phyloP scores from a whole-genome alignment of 2,113 vertebrate species.

The Eurystomus gularis region DNA sequence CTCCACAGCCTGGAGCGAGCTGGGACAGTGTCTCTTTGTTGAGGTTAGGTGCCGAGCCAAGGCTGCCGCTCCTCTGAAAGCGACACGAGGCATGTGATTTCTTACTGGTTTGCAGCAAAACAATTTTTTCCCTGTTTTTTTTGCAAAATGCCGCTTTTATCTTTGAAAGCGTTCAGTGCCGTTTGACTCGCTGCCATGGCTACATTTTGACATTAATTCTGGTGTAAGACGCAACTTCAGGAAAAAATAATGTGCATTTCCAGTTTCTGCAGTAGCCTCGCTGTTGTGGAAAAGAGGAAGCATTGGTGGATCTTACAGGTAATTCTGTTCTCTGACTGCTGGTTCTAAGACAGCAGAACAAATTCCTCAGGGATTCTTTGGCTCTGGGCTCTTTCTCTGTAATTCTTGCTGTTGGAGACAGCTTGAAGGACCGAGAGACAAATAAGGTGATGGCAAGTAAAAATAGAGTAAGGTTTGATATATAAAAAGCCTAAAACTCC shows the following conservation, averaged over 20 bases:
- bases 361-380: not conserved
- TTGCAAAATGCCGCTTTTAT: not conserved
- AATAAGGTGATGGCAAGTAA: not conserved
- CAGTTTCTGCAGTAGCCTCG: not conserved
- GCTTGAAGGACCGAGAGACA: not conserved
- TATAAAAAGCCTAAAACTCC: not conserved
- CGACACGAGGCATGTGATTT: not conserved
- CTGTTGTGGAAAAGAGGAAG: not conserved
- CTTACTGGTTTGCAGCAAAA: not conserved
- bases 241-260: fast-evolving
- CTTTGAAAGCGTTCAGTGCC: not conserved
- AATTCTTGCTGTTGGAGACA: not conserved
- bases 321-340: not conserved
- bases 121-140: conserved; percentile 40
- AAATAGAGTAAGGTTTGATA: not conserved
- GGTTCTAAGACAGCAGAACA: not conserved
- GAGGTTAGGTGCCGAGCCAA: not conserved
- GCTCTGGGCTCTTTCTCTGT: not conserved
- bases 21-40: conserved; percentile 57
- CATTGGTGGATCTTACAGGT: not conserved
- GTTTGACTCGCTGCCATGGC: not conserved
- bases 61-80: not conserved
- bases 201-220: not conserved
- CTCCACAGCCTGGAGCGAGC: not conserved
- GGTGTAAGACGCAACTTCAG: not conserved